Base-by-base conservation (phyloP, 2,888 invertebrate species). In the Allolobophora icterica region DNA sequence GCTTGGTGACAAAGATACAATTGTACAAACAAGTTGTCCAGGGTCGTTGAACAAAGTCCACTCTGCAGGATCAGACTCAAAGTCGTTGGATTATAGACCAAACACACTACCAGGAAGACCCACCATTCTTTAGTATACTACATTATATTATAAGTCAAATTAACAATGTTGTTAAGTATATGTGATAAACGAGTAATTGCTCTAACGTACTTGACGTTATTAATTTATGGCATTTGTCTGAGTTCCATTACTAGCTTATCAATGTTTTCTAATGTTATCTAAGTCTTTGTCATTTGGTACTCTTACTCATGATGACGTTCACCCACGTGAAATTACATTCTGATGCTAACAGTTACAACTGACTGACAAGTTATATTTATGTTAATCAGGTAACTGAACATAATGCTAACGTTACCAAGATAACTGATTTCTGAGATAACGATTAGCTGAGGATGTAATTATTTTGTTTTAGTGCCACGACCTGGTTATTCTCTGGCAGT, bases 401-500 rank as follows among this genome's bases (percentile, higher is more conserved):
- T n/a, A n/a, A 4, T 30, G 71, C 6, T 71, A 8, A 71, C n/a
- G 30, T 71, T 8, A n/a, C 71, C 71, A n/a, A n/a, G 2, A 11
- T n/a, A 71, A 71, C 30, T 30, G 71, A 71, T 42, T 42, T 11
- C 52, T 52, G 21, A 21, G 1, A 19, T 4, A n/a, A 17, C n/a
- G 11, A n/a, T 17, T n/a, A 15, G 15, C n/a, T 71, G n/a, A n/a
- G 5, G 71, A 71, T 71, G 30, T 71, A 17, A 71, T 52, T 52
- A 19, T 52, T 71, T 71, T 30, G 71, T 89, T 89, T 45, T 38
- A 90, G 90, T 84, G 33, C 84, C 83, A n/a, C 83, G 84, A 24
- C 90, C 90, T 83, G 90, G 90, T 83, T 90, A 90, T 83, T 90
- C 83, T 42, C 84, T 83, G 34, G 35, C 42, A 30, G 84, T 83